Conservation (phyloP, 2,113 vertebrate species). For the Phyllostomus discolor region DNA sequence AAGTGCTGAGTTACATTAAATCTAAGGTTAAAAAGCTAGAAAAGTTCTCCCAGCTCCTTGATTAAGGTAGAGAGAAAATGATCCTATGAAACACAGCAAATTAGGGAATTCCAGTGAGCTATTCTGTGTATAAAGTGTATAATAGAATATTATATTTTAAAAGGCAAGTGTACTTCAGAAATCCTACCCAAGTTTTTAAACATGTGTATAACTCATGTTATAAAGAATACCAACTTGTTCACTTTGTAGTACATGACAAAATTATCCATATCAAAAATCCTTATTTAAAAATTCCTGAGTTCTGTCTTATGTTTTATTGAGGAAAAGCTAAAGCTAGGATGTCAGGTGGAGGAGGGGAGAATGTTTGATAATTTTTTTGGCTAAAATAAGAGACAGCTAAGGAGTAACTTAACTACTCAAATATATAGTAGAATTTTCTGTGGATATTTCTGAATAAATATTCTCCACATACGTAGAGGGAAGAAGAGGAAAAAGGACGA, state of each 20-base stretch:
- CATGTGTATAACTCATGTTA: neutral
- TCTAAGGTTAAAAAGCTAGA: neutral
- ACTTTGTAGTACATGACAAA: neutral
- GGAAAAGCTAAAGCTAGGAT: neutral
- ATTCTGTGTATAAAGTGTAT: neutral
- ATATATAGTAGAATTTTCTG: neutral
- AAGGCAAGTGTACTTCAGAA: neutral
- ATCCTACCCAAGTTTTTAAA: neutral
- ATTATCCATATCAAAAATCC: neutral
- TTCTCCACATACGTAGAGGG: neutral
- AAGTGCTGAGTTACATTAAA: slow-evolving; percentile 1
- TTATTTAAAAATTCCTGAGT: neutral
- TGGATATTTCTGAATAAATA: neutral
- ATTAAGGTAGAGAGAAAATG: neutral
- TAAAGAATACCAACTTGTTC: neutral
- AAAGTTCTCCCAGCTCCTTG: neutral
- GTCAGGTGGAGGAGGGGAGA: neutral
- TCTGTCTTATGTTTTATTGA: neutral
- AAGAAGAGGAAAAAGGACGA: neutral
- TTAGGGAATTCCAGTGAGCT: neutral
- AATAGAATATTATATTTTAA: slow-evolving; percentile 5
- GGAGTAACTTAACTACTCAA: neutral
- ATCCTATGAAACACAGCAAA: neutral
- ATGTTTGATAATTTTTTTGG: neutral
- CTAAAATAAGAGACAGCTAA: slow-evolving; percentile 18